These are phyloP conservation scores for Acleris emargana DNA, from an alignment of 2,888 invertebrate species.

Conservation along the genomic window DNA sequence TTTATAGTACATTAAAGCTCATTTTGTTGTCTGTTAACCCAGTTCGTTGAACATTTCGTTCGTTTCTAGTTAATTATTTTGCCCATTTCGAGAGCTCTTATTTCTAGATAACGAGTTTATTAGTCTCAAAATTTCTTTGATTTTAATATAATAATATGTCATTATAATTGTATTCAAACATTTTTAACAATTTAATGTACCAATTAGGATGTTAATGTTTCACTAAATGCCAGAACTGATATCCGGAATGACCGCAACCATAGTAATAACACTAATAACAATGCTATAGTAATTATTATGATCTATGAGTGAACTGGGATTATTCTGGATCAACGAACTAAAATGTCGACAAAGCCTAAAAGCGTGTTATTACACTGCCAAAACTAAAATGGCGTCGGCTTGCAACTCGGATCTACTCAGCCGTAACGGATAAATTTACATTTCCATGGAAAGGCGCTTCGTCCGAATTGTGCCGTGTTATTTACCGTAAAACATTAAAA, in stretches of 20 bases:
- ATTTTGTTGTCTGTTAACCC: constrained; percentile 13
- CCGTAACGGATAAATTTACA: constrained; percentile 2
- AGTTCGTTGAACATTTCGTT: not conserved
- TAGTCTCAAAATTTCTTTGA: too few species aligned
- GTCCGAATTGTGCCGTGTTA: not conserved
- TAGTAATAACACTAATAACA: too few species aligned
- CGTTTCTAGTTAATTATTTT: too few species aligned
- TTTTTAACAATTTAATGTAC: too few species aligned
- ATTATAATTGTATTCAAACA: too few species aligned
- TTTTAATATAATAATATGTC: too few species aligned
- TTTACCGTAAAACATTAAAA: not conserved
- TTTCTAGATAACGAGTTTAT: too few species aligned
- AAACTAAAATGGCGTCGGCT: not conserved
- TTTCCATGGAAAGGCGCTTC: not conserved
- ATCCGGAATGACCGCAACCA: too few species aligned
- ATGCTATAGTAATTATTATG: too few species aligned
- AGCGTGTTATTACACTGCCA: not conserved
- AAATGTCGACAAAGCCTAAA: not conserved
- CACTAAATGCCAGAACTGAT: too few species aligned
- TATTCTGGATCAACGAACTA: not conserved
- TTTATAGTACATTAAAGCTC: not conserved
- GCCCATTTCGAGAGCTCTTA: too few species aligned
- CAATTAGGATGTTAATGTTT: too few species aligned
- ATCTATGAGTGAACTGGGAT: not conserved
- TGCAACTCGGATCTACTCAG: not conserved